phyloP scores from a whole-genome alignment of 2,797 vertebrate genomes.

The Helostoma temminkii region DNA sequence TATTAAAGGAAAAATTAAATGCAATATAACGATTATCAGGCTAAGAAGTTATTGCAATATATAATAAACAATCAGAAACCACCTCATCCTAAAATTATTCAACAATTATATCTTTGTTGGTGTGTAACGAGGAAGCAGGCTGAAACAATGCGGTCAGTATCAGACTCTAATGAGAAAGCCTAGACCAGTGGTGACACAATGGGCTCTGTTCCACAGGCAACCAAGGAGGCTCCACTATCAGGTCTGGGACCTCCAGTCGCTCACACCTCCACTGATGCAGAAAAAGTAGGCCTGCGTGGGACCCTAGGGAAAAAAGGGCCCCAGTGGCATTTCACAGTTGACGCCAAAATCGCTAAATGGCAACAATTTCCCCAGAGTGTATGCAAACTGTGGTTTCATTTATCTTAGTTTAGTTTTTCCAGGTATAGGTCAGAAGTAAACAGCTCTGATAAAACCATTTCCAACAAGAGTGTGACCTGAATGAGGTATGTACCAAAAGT shows the following conservation, averaged over 20 bases:
- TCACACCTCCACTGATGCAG: constrained; percentile 63
- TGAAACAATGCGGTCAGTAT: constrained; percentile 72
- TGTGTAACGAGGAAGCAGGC: constrained; percentile 13
- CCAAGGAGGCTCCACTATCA: constrained; percentile 57
- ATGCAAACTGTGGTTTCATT: constrained; percentile 47
- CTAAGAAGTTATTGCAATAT: constrained; percentile 22
- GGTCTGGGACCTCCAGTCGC: constrained; percentile 56
- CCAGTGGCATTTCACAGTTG: constrained; percentile 51
- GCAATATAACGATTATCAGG: constrained; percentile 50
- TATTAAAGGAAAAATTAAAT: constrained; percentile 59
- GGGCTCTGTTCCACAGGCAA: constrained; percentile 53
- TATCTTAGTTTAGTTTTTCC: constrained; percentile 48
- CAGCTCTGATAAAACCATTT: constrained; percentile 34
- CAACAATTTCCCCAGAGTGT: constrained; percentile 59
- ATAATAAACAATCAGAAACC: constrained; percentile 42
- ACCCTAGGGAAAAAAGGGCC: constrained; percentile 52
- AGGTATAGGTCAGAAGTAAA: constrained; percentile 51
- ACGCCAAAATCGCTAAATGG: constrained; percentile 68
- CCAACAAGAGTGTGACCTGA: constrained; percentile 27
- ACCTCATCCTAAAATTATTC: constrained; percentile 51
- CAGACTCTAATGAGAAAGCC: constrained; percentile 61
- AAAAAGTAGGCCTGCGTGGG: constrained; percentile 70
- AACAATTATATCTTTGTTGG: constrained; percentile 70
- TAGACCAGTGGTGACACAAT: constrained; percentile 50
- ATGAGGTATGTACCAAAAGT: constrained; percentile 9